Evolutionary conservation across 2,113 vertebrate species (phyloP).

Genomic region (Oncorhynchus mykiss): DNA sequence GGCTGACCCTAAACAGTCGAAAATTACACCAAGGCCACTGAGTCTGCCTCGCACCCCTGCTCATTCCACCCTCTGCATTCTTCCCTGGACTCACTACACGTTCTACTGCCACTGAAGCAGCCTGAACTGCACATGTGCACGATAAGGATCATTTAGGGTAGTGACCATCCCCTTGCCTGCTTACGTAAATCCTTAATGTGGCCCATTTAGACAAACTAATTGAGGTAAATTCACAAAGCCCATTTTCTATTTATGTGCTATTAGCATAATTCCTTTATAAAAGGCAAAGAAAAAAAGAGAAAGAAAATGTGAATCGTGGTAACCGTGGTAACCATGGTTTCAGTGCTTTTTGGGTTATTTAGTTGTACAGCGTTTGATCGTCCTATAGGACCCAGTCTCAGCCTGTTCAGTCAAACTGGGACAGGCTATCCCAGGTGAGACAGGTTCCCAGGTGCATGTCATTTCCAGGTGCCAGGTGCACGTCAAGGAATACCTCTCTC

Average conservation of each 20-base stretch:
- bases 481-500: conserved; percentile 51
- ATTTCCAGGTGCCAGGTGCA: conserved; percentile 50
- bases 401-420: not conserved
- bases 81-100: not conserved
- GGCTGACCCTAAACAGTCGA: conserved; percentile 39
- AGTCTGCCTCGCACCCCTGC: conserved; percentile 7
- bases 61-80: not conserved
- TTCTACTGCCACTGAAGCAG: conserved; percentile 14
- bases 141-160: conserved; percentile 60
- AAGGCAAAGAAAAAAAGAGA: conserved; percentile 16
- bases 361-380: not conserved
- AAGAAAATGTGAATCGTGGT: conserved; percentile 40
- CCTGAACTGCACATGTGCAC: conserved; percentile 54
- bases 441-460: too few species aligned
- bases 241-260: conserved; percentile 63
- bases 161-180: conserved; percentile 44
- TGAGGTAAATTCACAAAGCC: conserved; percentile 56
- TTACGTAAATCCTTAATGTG: conserved; percentile 54
- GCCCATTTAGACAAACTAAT: conserved; percentile 60
- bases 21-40: conserved; percentile 37
- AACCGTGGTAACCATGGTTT: conserved; percentile 34
- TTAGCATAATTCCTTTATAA: conserved; percentile 61
- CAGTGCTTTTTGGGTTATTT: conserved; percentile 20
- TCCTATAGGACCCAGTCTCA: not conserved
- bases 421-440: not conserved